Percentiles rank a stretch among this genome's conserved stretches.
Conservation (phyloP, 2,888 invertebrate genomes). For the Choreutis nemorana region DNA sequence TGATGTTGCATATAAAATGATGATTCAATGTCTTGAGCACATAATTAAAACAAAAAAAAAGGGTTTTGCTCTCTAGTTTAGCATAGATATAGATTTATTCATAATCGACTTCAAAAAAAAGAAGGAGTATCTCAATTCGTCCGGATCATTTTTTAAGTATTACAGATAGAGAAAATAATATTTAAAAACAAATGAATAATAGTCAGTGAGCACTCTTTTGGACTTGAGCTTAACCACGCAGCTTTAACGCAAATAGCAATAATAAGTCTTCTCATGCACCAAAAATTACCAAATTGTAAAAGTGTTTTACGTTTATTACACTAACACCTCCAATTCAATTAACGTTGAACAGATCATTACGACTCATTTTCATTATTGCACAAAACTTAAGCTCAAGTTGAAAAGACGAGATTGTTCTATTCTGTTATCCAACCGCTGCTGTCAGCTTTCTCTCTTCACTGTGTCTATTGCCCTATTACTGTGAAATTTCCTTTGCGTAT, state of each 20-base stretch:
- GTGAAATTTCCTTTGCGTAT: constrained; percentile 11
- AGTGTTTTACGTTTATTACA: neutral
- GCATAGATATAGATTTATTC: neutral
- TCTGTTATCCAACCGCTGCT: constrained; percentile 22
- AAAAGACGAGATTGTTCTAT: constrained; percentile 25
- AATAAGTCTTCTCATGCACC: constrained; percentile 5
- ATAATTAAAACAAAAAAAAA: neutral
- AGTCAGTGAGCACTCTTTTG: constrained; percentile 42
- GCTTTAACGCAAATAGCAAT: constrained; percentile 18
- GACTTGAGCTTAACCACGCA: constrained; percentile 35
- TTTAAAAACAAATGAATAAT: constrained; percentile 24
- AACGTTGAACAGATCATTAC: no score
- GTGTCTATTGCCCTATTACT: constrained; percentile 16
- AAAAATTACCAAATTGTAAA: neutral
- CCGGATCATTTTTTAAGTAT: constrained; percentile 3
- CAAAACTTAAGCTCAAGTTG: constrained; percentile 34
- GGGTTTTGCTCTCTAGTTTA: neutral
- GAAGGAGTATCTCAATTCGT: no score
- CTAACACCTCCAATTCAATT: no score
- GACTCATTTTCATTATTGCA: constrained; percentile 15
- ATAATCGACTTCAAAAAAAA: neutral
- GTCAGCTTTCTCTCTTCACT: constrained; percentile 20
- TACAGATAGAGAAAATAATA: neutral
- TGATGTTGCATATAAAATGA: no score
- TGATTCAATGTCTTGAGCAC: constrained; percentile 2